Evolutionary conservation across 2,888 invertebrate species (phyloP).

Genomic region (Epistrophella euchroma): DNA sequence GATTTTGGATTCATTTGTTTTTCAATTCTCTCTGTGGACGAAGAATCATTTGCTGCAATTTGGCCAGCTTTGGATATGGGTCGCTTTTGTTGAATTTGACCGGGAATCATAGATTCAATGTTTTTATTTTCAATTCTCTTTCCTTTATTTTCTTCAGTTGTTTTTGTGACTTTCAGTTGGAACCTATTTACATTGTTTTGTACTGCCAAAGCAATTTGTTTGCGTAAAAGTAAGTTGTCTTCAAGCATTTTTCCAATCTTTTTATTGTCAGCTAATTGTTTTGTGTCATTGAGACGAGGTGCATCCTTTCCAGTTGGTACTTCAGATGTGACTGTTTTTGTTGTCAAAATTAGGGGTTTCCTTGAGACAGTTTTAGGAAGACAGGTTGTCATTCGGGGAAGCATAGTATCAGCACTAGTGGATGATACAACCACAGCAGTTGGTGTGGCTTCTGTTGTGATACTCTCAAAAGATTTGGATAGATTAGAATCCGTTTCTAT

Average conservation of each 20-base stretch:
- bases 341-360: slow-evolving; percentile 57
- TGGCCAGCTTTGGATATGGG: slow-evolving; percentile 34
- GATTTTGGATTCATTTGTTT: slow-evolving; percentile 82
- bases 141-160: slow-evolving; percentile 69
- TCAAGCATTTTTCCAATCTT: slow-evolving; percentile 53
- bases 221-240: slow-evolving; percentile 43
- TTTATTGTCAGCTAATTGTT: slow-evolving; percentile 33
- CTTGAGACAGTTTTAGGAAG: slow-evolving; percentile 25
- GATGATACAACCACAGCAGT: slow-evolving; percentile 43
- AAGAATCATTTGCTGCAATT: slow-evolving; percentile 17
- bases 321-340: slow-evolving; percentile 47
- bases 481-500: slow-evolving; percentile 44
- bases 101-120: slow-evolving; percentile 10
- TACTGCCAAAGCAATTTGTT: slow-evolving; percentile 57
- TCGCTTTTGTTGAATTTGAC: slow-evolving; percentile 35
- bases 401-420: slow-evolving; percentile 25
- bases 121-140: slow-evolving; percentile 51
- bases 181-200: slow-evolving; percentile 79
- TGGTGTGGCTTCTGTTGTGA: slow-evolving; percentile 9
- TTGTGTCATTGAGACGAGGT: slow-evolving; percentile 14
- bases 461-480: slow-evolving; percentile 47
- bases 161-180: slow-evolving; percentile 78
- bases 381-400: slow-evolving; percentile 13
- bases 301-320: slow-evolving; percentile 19
- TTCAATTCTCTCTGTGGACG: slow-evolving; percentile 41